These are phyloP conservation scores for Dasysyrphus albostriatus DNA, from an alignment of 2,888 invertebrate genomes.

Conservation along the genomic window DNA sequence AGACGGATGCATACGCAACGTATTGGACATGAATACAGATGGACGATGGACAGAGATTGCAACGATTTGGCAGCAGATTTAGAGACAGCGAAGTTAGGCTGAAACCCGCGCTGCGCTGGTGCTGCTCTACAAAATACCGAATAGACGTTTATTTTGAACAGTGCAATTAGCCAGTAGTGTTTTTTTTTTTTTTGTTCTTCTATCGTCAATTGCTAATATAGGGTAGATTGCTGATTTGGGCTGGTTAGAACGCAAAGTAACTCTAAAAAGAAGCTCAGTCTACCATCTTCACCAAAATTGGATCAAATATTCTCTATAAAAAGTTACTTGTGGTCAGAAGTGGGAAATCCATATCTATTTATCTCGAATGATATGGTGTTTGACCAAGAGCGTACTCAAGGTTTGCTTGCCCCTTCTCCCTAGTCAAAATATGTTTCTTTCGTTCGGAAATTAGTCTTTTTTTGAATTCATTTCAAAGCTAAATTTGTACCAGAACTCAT, in stretches of 20 bases:
- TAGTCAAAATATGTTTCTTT: too few species aligned
- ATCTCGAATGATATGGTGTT: too few species aligned
- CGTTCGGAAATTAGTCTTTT: too few species aligned
- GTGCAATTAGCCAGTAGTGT: constrained; percentile 60
- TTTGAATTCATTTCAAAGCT: too few species aligned
- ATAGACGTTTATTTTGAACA: constrained; percentile 57
- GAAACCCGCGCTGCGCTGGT: not conserved
- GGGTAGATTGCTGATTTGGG: constrained; percentile 7
- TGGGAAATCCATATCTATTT: too few species aligned
- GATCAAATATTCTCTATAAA: too few species aligned
- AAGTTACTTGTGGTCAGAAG: too few species aligned
- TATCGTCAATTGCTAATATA: constrained; percentile 27
- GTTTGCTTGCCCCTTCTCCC: too few species aligned
- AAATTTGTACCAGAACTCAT: too few species aligned
- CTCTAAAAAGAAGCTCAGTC: too few species aligned
- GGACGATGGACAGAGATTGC: constrained; percentile 67
- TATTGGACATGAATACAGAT: constrained; percentile 56
- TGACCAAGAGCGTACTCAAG: too few species aligned
- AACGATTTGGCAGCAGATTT: constrained; percentile 75
- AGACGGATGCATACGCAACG: not conserved
- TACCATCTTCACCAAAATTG: too few species aligned
- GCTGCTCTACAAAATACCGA: constrained; percentile 14
- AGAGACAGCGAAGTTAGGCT: constrained; percentile 50
- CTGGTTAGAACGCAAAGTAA: not conserved
- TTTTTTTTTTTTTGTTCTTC: constrained; percentile 27